Evolutionary conservation across 2,797 vertebrate species (phyloP), one percentile per base, ranked within the genome.

Genomic region (Sebastolobus alascanus): DNA sequence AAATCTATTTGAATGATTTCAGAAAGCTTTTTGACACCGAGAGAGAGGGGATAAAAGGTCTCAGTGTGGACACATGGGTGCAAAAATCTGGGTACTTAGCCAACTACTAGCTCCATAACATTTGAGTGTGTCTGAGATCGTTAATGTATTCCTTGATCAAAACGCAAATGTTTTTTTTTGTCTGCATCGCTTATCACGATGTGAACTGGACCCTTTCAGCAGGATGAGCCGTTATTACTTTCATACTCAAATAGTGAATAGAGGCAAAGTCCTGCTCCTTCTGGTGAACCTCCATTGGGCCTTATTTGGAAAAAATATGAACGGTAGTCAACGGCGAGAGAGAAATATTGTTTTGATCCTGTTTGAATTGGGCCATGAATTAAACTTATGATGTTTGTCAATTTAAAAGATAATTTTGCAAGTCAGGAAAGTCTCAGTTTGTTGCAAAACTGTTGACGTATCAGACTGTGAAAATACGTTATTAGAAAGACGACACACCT

Each of bases 281-380:
- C 46, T 20, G 46, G 0, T 50, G 18, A 7, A 46, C 46, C 3
- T 16, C 0, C 46, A 20, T 20, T 16, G 46, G 0, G 20, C 46
- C 46, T 50, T 50, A 50, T 50, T 50, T 50, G 46, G 0, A 50
- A 50, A 46, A 50, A 50, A 50, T 20, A 0, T 50, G 46, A 8
- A 50, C 7, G 18, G 46, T 20, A 50, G 46, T 50, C 16, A 50
- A 50, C 0, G 0, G 46, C 7, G 8, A 11, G 8, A 1, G 18
- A 50, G 0, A 50, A 50, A 20, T 50, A 0, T 8, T 20, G 8
- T 18, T 0, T 20, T 50, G 0, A 20, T 50, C 18, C 8, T 7
- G 0, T 50, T 50, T 50, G 43, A 18, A 43, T 43, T 43, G 40
- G 13, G 0, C 14, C 40, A 43, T 43, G 43, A 46, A 50, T 50